Evolutionary conservation across 1,140 invertebrate species (phyloP), one percentile per base, ranked within the genome.

Genomic region (Oedothorax gibbosus): DNA sequence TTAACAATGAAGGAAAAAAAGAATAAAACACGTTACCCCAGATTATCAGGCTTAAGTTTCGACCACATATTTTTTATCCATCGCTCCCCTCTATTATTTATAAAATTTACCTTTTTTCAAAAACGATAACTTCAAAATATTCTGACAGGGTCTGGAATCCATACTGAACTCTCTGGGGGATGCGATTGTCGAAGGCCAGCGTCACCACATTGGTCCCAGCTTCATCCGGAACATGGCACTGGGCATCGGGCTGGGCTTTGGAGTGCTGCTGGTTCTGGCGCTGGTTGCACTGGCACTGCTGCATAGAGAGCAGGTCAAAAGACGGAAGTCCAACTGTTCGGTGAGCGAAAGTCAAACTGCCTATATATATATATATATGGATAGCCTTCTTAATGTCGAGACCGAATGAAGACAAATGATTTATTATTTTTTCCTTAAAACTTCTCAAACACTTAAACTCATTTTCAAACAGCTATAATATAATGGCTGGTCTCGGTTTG

Each of bases 121-220:
- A 35, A 35, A 35, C 35, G 35, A 35, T 35, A n/a, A n/a, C n/a
- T n/a, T n/a, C n/a, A n/a, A n/a, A n/a, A 35, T 71, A 2, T 35
- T 35, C 5, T 35, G 1, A 35, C 77, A 86, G 21, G 85, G 85
- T 0, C 60, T 86, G 11, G 85, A 86, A 56, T 86, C 85, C 51
- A 71, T 86, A 8, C 57, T 79, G 5, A 78, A 81, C 18, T 86
- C 85, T 4, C 62, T 79, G 15, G 72, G 81, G 20, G 85, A 86
- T 10, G 64, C 75, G n/a, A 12, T 85, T 0, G 53, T 78, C 35
- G 8, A n/a, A n/a, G 0, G 50, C 11, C 83, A 85, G 64, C 53
- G 54, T 15, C 11, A 78, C n/a, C 9, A 7, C 7, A 35, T 35
- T 5, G 62, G 49, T 8, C 9, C 20, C 10, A 20, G 51, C 11